Base-by-base conservation (phyloP, 2,113 vertebrate species). In the Neolamprologus falcicula region DNA sequence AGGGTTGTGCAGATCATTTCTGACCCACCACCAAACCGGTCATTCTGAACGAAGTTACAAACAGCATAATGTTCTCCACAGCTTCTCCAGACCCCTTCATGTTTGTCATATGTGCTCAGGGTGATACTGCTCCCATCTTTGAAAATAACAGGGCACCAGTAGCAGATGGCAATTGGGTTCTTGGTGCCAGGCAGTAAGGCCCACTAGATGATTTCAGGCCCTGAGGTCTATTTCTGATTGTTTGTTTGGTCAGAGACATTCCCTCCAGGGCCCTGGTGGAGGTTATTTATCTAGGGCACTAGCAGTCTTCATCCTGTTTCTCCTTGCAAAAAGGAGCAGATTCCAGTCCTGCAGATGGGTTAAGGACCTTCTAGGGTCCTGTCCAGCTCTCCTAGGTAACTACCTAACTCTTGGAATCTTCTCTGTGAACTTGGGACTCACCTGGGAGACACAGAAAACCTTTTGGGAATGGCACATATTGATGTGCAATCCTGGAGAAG, bases 1-100 rank as follows among this genome's bases (percentile, higher is more conserved):
- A 55, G 54, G 54, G 0, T 0, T 26, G 54, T 55, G 54, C 21
- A 55, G 54, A 55, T 55, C 4, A 0, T 55, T 55, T 55, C 54
- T 55, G 21, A 55, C 54, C 54, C 21, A 14, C 21, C 54, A 55
- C 21, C 54, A 55, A 14, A 14, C 54, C 0, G 7, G 54, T 55
- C 54, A 26, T 55, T 0, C 54, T 55, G 54, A 55, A 55, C 0
- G 54, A 55, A 55, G 54, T 57, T 57, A 26, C 3, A 57, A 57
- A 57, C 12, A 26, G 54, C 42, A 47, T 47, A 47, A 47, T 47
- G 14, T 47, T 47, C 6, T 47, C 42, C 42, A 47, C 42, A 47
- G 42, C 42, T 47, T 47, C 42, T 47, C 42, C 42, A 16, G 42
- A 47, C 42, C 14, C 42, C 42, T 47, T 47, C 42, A 47, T 47